Evolutionary conservation across 2,888 invertebrate genomes (phyloP).

Genomic region (Xestia c-nigrum): DNA sequence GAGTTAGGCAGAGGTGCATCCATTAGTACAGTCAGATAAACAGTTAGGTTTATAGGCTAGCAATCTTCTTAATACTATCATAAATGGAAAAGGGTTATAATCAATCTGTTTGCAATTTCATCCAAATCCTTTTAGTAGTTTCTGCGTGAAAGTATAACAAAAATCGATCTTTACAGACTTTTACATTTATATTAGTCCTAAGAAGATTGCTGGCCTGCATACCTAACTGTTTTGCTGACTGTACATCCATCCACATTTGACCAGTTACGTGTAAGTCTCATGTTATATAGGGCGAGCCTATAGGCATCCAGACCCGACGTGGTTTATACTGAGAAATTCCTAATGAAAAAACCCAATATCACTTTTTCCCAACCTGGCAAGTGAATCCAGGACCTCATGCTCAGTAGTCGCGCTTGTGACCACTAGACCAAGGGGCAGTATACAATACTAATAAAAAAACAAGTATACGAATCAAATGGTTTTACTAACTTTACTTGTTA

Average conservation of each 20-base stretch:
- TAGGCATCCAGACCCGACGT: background rate
- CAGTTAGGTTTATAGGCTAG: too few relatives aligned
- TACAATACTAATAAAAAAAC: background rate
- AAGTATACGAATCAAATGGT: background rate
- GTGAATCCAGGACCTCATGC: background rate
- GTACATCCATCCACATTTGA: background rate
- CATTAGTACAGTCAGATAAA: too few relatives aligned
- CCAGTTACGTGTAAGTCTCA: background rate
- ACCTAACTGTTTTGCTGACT: too few relatives aligned
- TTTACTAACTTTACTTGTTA: background rate
- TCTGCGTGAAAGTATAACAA: too few relatives aligned
- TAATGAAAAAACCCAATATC: background rate
- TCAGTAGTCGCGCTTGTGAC: background rate
- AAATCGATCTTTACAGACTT: too few relatives aligned
- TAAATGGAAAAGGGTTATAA: too few relatives aligned
- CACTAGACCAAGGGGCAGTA: background rate
- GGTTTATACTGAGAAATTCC: background rate
- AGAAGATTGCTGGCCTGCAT: too few relatives aligned
- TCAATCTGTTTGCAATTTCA: too few relatives aligned
- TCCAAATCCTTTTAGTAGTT: too few relatives aligned
- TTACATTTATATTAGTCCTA: too few relatives aligned
- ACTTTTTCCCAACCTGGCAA: background rate
- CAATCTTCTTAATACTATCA: too few relatives aligned
- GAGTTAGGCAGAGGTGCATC: background rate
- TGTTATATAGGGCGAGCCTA: background rate